Conservation (phyloP, 1,140 invertebrate species). For the Gerris buenoi region DNA sequence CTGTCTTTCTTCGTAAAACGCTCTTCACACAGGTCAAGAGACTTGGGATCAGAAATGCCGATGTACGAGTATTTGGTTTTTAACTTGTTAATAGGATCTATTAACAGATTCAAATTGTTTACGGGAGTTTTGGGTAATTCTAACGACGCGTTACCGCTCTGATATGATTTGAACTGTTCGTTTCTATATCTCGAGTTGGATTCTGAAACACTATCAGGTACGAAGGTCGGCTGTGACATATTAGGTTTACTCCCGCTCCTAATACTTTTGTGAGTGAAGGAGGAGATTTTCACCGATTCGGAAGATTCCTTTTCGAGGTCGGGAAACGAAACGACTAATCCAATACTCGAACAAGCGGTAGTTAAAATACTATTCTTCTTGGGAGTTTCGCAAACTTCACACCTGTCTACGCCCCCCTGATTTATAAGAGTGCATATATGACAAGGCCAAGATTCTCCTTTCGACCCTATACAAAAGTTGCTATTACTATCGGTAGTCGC, state of each 20-base stretch:
- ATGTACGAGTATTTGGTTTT: constrained; percentile 39
- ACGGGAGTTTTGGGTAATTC: constrained; percentile 6
- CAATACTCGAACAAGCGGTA: constrained; percentile 32
- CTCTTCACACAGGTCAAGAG: constrained; percentile 25
- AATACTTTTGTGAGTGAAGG: background rate
- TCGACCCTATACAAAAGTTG: constrained; percentile 24
- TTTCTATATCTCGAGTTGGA: constrained; percentile 29
- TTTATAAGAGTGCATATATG: constrained; percentile 43
- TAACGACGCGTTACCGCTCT: background rate
- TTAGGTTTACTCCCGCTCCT: constrained; percentile 25
- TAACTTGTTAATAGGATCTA: constrained; percentile 13
- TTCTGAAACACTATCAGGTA: constrained; percentile 35
- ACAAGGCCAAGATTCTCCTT: constrained; percentile 38
- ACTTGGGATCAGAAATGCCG: constrained; percentile 37
- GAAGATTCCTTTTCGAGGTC: constrained; percentile 33
- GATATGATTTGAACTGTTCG: constrained; percentile 33
- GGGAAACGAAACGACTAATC: constrained; percentile 36
- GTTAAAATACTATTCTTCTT: constrained; percentile 32
- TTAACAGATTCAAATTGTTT: constrained; percentile 23
- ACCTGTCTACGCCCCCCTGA: constrained; percentile 33
- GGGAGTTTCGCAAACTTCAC: constrained; percentile 47
- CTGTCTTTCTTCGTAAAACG: background rate
- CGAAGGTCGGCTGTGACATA: constrained; percentile 29
- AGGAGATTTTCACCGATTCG: constrained; percentile 11
- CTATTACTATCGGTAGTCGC: constrained; percentile 12